Base-by-base conservation (phyloP, 2,797 vertebrate genomes). In the Bucorvus abyssinicus region DNA sequence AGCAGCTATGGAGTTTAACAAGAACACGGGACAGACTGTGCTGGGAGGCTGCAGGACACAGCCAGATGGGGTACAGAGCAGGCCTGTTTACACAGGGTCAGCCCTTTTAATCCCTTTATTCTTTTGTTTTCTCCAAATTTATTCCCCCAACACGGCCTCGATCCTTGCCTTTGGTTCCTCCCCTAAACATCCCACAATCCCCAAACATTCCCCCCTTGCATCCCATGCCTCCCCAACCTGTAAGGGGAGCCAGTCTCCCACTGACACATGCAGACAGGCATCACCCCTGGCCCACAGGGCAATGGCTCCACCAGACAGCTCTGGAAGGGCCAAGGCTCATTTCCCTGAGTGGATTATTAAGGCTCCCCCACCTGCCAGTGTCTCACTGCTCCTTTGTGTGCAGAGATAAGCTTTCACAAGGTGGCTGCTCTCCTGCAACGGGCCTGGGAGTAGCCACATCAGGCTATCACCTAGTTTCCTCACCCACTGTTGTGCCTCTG, bases 11-110 rank as follows among this genome's bases (percentile, higher is more conserved):
- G 52, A 59, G 6, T 47, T 70, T 42, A 47, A 47, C 1, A 1
- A 42, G 21, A 40, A 60, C 26, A 32, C 0, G 2, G 27, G 27
- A 32, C 20, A 30, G 49, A 67, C 24, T 12, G 30, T 0, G 0
- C 56, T 23, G 34, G 34, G 6, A 12, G 49, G 19, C 0, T 53
- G 55, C 38, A 74, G 32, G 56, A 70, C 12, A 38, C 14, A 34
- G 49, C 5, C 59, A 75, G 18, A 40, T n/a, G 40, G 15, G 21
- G 29, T 17, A 49, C 14, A 32, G 18, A 76, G n/a, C 22, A 38
- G 22, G 13, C 26, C 63, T 44, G 27, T 38, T 63, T 30, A 56
- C 2, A 1, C 15, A 55, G 18, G 34, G 57, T 57, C 49, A 59
- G 32, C 26, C 19, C 50, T n/a, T 68, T 85, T 24, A 42, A 59